Conservation (phyloP, 2,113 vertebrate genomes). For the Hepsetus odoe region DNA sequence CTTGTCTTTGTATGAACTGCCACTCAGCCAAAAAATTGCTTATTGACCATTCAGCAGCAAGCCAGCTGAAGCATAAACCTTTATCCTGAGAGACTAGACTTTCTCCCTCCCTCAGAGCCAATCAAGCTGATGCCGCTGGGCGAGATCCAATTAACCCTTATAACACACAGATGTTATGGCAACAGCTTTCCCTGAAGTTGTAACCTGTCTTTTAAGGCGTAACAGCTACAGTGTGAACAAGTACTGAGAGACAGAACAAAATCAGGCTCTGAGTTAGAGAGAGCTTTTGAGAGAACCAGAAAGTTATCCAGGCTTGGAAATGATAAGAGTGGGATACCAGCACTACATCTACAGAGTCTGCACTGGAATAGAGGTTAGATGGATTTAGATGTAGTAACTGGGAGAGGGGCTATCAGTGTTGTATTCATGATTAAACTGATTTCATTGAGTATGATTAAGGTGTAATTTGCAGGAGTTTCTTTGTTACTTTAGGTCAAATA, state of each 20-base stretch:
- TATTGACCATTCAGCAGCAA: background rate
- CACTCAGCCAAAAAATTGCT: conserved; percentile 1
- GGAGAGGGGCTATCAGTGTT: background rate
- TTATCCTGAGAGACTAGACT: conserved; percentile 25
- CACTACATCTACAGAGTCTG: conserved; percentile 71
- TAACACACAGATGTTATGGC: background rate
- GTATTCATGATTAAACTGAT: background rate
- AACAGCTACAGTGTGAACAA: background rate
- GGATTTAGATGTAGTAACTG: background rate
- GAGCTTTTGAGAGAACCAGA: background rate
- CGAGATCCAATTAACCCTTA: conserved; percentile 5
- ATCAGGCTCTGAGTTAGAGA: conserved; percentile 3
- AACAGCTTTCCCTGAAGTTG: conserved; percentile 19
- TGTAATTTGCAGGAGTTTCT: background rate
- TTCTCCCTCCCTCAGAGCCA: background rate
- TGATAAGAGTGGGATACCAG: conserved; percentile 75
- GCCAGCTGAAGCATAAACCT: background rate
- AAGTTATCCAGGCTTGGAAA: conserved; percentile 25
- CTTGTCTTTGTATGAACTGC: background rate
- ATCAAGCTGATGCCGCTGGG: conserved; percentile 39
- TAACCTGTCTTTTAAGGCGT: background rate
- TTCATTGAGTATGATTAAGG: background rate
- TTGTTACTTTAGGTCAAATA: background rate
- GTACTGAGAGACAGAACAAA: conserved; percentile 3
- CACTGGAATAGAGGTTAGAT: conserved; percentile 65